Evolutionary conservation across 2,113 vertebrate species (phyloP).

Genomic region (Mastomys natalensis): DNA sequence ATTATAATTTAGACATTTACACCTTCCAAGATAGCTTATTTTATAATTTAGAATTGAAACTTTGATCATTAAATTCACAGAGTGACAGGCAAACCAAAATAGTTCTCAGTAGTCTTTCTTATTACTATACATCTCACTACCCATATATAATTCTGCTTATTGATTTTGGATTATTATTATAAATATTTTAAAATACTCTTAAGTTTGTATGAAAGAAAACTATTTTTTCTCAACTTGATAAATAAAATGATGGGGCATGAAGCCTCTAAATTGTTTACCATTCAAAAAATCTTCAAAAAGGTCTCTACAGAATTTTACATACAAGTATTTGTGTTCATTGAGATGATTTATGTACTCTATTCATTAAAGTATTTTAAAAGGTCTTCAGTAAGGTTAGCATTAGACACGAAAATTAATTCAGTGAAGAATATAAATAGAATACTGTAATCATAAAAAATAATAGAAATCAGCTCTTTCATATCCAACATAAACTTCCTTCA

Average conservation of each 20-base stretch:
- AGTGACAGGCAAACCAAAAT: neutral
- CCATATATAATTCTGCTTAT: neutral
- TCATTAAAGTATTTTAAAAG: slow-evolving; percentile 72
- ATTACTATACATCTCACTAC: neutral
- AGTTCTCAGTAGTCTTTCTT: neutral
- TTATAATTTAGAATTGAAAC: neutral
- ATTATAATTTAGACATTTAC: neutral
- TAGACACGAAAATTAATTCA: slow-evolving; percentile 77
- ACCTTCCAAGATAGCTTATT: neutral
- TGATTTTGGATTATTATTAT: neutral
- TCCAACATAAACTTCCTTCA: slow-evolving; percentile 58
- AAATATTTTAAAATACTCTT: neutral
- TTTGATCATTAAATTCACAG: neutral
- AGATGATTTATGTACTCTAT: slow-evolving; percentile 72
- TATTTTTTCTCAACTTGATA: slow-evolving; percentile 20
- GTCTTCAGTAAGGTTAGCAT: slow-evolving; percentile 64
- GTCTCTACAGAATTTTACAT: slow-evolving; percentile 32
- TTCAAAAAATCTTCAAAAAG: slow-evolving; percentile 56
- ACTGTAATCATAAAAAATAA: slow-evolving; percentile 72
- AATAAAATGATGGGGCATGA: neutral
- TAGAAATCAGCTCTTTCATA: slow-evolving; percentile 67
- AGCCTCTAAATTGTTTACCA: slow-evolving; percentile 23
- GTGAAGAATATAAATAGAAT: slow-evolving; percentile 70
- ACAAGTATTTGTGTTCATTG: slow-evolving; percentile 67
- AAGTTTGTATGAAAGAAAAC: neutral